Conservation (phyloP, 2,888 invertebrate species). For the Elegia similella region DNA sequence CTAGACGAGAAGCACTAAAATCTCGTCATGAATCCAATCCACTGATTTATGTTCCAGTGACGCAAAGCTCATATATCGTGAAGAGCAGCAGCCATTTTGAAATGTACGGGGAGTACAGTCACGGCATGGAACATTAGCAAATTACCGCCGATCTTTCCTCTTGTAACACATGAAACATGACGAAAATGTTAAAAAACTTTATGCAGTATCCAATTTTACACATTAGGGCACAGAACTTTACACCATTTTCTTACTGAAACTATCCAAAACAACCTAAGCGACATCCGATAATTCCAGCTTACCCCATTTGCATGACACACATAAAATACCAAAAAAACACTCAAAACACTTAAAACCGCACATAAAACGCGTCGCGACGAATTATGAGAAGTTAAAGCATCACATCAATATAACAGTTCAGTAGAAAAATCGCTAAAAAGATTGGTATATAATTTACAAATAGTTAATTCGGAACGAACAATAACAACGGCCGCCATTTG, state of each 20-base stretch:
- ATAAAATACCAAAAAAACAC: constrained; percentile 83
- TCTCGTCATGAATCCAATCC: constrained; percentile 66
- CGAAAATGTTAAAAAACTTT: constrained; percentile 60
- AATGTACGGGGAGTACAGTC: constrained; percentile 82
- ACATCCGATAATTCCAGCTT: constrained; percentile 83
- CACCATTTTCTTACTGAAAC: constrained; percentile 75
- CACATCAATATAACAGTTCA: constrained; percentile 77
- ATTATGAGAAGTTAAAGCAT: constrained; percentile 75
- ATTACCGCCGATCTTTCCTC: constrained; percentile 62
- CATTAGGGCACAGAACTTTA: constrained; percentile 71
- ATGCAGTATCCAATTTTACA: constrained; percentile 71
- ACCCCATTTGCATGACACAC: constrained; percentile 89
- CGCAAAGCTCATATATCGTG: constrained; percentile 83
- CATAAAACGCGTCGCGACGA: constrained; percentile 74
- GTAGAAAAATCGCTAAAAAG: constrained; percentile 84
- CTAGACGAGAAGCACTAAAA: constrained; percentile 64
- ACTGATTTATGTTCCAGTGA: constrained; percentile 81
- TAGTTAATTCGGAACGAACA: constrained; percentile 95
- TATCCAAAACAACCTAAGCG: constrained; percentile 82
- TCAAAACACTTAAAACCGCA: constrained; percentile 79
- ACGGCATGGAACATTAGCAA: constrained; percentile 81
- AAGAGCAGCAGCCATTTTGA: constrained; percentile 83
- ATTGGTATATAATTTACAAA: constrained; percentile 86
- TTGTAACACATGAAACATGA: constrained; percentile 48
- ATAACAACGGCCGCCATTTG: constrained; percentile 99